Percentiles rank a stretch among this genome's conserved stretches.
These are phyloP conservation scores for Drosophila murphyi DNA, from an alignment of 1,140 invertebrate species.

Conservation along the genomic window DNA sequence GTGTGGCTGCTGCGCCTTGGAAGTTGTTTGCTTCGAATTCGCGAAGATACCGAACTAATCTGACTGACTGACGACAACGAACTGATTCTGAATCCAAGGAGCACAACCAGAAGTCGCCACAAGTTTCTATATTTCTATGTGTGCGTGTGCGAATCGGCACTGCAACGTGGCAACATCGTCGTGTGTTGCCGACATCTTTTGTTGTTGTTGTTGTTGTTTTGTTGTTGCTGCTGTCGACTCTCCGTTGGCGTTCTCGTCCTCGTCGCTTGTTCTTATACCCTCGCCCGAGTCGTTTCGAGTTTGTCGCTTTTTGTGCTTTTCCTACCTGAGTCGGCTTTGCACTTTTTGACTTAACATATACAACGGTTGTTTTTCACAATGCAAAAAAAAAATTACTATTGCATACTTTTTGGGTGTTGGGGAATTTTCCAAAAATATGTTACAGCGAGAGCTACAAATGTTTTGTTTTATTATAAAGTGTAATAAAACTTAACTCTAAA, in stretches of 20 bases:
- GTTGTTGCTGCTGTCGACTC: slow-evolving; percentile 35
- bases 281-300: slow-evolving; percentile 1
- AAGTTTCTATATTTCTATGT: slow-evolving; percentile 43
- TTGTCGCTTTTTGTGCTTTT: neutral
- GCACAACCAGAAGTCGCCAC: slow-evolving; percentile 71
- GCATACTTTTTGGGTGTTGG: slow-evolving; percentile 29
- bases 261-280: slow-evolving; percentile 21
- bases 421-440: neutral
- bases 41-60: slow-evolving; percentile 69
- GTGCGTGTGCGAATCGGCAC: slow-evolving; percentile 57
- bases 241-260: slow-evolving; percentile 36
- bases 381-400: neutral
- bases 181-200: slow-evolving; percentile 41
- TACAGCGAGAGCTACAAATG: no score
- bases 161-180: slow-evolving; percentile 71
- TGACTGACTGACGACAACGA: slow-evolving; percentile 79
- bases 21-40: slow-evolving; percentile 43
- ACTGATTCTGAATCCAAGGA: slow-evolving; percentile 69
- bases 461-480: no score
- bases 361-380: neutral
- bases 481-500: no score
- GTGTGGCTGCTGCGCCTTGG: slow-evolving; percentile 49
- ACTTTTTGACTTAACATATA: neutral
- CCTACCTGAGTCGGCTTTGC: neutral
- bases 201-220: slow-evolving; percentile 33